These are phyloP conservation scores for Tachina fera DNA, from an alignment of 2,888 invertebrate species.

Conservation along the genomic window DNA sequence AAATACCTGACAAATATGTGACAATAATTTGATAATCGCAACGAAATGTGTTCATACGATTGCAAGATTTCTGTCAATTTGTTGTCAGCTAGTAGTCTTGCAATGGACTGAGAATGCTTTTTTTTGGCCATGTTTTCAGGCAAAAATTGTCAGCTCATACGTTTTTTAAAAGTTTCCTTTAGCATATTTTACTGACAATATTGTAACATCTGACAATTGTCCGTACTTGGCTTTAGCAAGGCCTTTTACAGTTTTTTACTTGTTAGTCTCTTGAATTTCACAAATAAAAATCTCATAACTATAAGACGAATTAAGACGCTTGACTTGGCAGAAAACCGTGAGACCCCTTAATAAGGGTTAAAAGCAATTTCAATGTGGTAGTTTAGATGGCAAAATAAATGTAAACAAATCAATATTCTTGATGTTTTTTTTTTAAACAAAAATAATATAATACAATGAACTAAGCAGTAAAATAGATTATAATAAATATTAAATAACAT, in stretches of 20 bases:
- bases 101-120: no score
- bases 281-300: neutral
- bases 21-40: no score
- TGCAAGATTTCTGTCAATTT: no score
- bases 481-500: conserved; percentile 65
- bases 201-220: no score
- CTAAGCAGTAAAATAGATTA: conserved; percentile 28
- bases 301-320: conserved; percentile 7
- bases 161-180: no score
- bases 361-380: neutral
- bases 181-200: no score
- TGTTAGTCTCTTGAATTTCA: neutral
- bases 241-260: neutral
- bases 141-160: no score
- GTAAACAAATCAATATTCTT: conserved; percentile 41
- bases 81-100: no score
- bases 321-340: conserved; percentile 17
- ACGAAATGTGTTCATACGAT: no score
- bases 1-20: no score
- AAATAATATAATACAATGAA: conserved; percentile 8
- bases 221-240: neutral
- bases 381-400: conserved; percentile 18
- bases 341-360: conserved; percentile 19
- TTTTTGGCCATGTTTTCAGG: no score
- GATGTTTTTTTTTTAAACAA: conserved; percentile 26